phyloP scores from a whole-genome alignment of 2,113 vertebrate species.

The Cololabis saira region DNA sequence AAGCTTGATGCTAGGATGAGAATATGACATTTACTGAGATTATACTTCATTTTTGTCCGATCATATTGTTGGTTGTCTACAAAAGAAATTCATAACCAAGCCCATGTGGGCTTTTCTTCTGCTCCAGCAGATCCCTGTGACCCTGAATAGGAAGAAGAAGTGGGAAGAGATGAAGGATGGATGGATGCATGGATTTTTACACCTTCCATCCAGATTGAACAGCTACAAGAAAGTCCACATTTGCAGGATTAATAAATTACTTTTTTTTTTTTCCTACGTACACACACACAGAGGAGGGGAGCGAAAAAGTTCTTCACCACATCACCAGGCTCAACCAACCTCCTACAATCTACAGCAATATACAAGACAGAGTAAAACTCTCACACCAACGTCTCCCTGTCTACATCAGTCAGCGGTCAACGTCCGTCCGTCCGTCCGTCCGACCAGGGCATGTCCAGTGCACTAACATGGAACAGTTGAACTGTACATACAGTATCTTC shows the following conservation, averaged over 20 bases:
- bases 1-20: constrained; percentile 42
- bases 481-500: constrained; percentile 77
- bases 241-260: constrained; percentile 83
- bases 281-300: constrained; percentile 65
- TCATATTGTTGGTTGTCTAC: constrained; percentile 50
- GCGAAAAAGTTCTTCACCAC: constrained; percentile 72
- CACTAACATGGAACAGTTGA: constrained; percentile 72
- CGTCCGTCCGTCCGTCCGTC: constrained; percentile 57
- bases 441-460: constrained; percentile 56
- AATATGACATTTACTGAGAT: constrained; percentile 44
- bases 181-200: not conserved
- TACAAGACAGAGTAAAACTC: constrained; percentile 75
- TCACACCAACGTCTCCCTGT: constrained; percentile 55
- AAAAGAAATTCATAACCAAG: constrained; percentile 53
- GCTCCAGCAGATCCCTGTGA: no score
- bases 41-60: constrained; percentile 51
- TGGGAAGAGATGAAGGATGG: no score
- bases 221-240: constrained; percentile 81
- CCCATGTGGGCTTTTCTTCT: constrained; percentile 35
- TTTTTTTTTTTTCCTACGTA: constrained; percentile 57
- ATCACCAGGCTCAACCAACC: constrained; percentile 75
- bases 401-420: constrained; percentile 30
- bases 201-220: constrained; percentile 67
- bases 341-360: constrained; percentile 79
- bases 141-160: no score